phyloP scores from a whole-genome alignment of 2,797 vertebrate genomes.

The Triplophysa bombifrons region DNA sequence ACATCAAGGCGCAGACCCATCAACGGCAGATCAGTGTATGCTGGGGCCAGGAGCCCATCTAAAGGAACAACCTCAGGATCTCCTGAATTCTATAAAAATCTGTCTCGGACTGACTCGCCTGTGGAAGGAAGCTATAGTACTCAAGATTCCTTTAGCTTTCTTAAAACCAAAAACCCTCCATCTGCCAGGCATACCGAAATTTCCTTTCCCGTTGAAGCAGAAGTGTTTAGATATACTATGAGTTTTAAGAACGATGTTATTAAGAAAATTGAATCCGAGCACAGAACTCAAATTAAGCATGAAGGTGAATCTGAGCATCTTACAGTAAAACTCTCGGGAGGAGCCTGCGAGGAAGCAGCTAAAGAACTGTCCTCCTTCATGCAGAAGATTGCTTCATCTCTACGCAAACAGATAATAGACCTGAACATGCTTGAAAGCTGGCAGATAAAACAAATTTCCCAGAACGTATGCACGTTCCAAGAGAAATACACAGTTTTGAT shows the following conservation, averaged over 20 bases:
- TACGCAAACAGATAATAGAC: conserved; percentile 69
- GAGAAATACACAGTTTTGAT: conserved; percentile 54
- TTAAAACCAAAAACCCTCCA: background rate
- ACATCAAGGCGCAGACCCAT: background rate
- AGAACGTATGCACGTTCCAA: background rate
- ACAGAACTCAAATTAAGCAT: background rate
- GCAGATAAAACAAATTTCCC: background rate
- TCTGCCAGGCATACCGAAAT: background rate
- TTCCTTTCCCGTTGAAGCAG: conserved; percentile 49
- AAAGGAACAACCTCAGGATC: background rate
- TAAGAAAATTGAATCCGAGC: background rate
- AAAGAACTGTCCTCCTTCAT: conserved; percentile 54
- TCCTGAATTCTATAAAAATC: background rate
- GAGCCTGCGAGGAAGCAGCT: background rate
- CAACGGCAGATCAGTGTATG: background rate
- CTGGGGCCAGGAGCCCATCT: background rate
- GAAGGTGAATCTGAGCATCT: background rate
- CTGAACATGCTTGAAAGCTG: conserved; percentile 12
- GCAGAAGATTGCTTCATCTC: background rate
- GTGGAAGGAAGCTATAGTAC: background rate
- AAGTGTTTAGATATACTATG: conserved; percentile 57
- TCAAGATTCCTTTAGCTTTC: background rate
- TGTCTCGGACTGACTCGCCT: background rate
- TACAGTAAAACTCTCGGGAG: conserved; percentile 53
- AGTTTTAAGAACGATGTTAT: conserved; percentile 18